Evolutionary conservation across 2,113 vertebrate genomes (phyloP).

Genomic region (Cynocephalus volans): DNA sequence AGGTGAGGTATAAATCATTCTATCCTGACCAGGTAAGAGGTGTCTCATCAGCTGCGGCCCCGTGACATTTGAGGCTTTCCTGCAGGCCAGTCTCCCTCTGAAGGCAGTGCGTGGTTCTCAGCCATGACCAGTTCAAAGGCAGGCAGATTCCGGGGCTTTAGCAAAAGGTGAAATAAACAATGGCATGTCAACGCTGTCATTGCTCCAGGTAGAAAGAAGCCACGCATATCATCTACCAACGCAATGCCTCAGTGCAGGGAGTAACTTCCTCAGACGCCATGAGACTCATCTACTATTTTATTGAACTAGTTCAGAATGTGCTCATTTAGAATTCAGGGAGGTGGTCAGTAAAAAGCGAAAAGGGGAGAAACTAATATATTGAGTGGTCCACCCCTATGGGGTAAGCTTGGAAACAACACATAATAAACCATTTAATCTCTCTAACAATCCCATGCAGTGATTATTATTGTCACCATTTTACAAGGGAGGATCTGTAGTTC

Average conservation of each 20-base stretch:
- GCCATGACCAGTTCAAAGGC: background rate
- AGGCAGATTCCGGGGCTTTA: background rate
- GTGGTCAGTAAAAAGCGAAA: background rate
- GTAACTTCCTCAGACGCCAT: background rate
- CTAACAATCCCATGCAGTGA: background rate
- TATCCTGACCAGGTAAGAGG: slow-evolving; percentile 18
- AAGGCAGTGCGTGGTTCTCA: slow-evolving; percentile 3
- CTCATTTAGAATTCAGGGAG: background rate
- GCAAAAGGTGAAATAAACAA: slow-evolving; percentile 41
- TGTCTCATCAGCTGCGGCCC: background rate
- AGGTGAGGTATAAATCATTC: slow-evolving; percentile 78
- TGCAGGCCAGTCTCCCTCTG: slow-evolving; percentile 8
- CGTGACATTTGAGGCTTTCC: slow-evolving; percentile 51
- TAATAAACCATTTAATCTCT: background rate
- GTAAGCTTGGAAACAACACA: background rate
- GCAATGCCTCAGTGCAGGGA: background rate
- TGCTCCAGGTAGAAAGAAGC: background rate
- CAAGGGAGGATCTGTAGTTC: background rate
- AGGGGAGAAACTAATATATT: background rate
- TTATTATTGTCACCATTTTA: background rate
- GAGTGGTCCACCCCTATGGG: background rate
- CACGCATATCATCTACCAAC: accelerated
- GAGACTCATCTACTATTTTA: background rate
- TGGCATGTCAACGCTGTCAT: background rate
- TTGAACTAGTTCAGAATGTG: background rate